Evolutionary conservation across 2,888 invertebrate genomes (phyloP), one percentile per base, ranked within the genome.

Genomic region (Melinaea marsaeus): DNA sequence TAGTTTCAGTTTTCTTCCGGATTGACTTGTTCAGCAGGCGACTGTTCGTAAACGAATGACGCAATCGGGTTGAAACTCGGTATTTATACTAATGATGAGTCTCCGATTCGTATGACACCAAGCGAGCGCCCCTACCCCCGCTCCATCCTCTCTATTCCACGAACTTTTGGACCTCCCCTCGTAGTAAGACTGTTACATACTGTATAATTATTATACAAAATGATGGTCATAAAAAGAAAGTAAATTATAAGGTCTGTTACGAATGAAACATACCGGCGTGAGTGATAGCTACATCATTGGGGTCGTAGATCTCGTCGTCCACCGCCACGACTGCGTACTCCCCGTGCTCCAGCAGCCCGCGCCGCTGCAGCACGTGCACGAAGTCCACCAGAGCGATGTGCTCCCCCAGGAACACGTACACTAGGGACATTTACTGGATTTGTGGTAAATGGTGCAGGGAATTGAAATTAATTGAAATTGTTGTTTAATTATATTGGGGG

Each of bases 391-490:
- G 92, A 0, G 96, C 96, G 66, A 96, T 95, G 76, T 96, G 95
- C 76, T 96, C 96, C 0, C 98, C 98, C 62, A 98, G 93, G 77
- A 98, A 96, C 37, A 98, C 95, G 85, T 98, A 98, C 13, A 98
- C 97, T 98, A 90, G n/a, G 81, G 81, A 64, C 71, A 67, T 61
- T 69, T 45, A 69, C 1, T 32, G 7, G 13, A n/a, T n/a, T 11
- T 46, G 34, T n/a, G 22, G 22, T 22, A 22, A 22, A 22, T 22
- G 22, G 22, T 22, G 22, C 22, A 22, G 22, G 22, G 22, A 22
- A 22, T 22, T 22, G 22, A 22, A 22, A 22, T 22, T 22, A 22
- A 42, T 46, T 55, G 3, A 13, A 13, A 37, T 4, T 9, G 42
- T 9, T 9, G 5, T 4, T 42, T 2, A 6, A 37, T 37, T 2